Base-by-base conservation (phyloP, 2,888 invertebrate species). In the Philonicus albiceps region DNA sequence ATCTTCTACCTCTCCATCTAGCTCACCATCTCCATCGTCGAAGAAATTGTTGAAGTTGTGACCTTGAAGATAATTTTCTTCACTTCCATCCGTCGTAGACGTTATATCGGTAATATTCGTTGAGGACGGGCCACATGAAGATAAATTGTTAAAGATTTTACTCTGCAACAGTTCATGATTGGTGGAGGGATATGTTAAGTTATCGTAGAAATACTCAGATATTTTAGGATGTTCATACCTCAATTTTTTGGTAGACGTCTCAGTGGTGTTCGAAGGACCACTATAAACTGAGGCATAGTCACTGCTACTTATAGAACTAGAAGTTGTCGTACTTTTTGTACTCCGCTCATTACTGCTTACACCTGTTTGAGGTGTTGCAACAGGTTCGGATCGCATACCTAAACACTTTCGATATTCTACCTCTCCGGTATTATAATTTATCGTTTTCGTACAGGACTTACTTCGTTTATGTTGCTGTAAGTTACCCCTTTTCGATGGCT, bases 261-360 rank as follows among this genome's bases (percentile, higher is more conserved):
- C 87, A n/a, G 87, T 37, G 43, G 55, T 55, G 8, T 64, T 64
- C 7, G 89, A 88, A 53, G 91, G 90, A 0, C 91, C 92, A 87
- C 92, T 92, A 76, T 92, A 92, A 0, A 92, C 92, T 0, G 92
- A 92, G 11, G 92, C 92, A 87, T 92, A 92, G 86, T 92, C 92
- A 81, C 92, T 92, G 88, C 92, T 92, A 89, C 92, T 92, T 81
- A 92, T 86, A 3, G 92, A 92, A 74, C 91, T 92, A 3, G 92
- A 91, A 86, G 87, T 89, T 87, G 88, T 89, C 78, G 89, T 86
- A 89, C 88, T 86, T 86, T 89, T 88, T 89, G 88, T 73, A 90
- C 89, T 86, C 90, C 90, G 88, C 89, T 87, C 87, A 76, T 84
- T 81, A 27, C 22, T 27, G 37, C 19, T 37, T 31, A 53, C 34